A percentile compares a stretch with the other conserved stretches of the same genome.
phyloP scores from a whole-genome alignment of 2,797 vertebrate genomes.

The Danio kyathit region DNA sequence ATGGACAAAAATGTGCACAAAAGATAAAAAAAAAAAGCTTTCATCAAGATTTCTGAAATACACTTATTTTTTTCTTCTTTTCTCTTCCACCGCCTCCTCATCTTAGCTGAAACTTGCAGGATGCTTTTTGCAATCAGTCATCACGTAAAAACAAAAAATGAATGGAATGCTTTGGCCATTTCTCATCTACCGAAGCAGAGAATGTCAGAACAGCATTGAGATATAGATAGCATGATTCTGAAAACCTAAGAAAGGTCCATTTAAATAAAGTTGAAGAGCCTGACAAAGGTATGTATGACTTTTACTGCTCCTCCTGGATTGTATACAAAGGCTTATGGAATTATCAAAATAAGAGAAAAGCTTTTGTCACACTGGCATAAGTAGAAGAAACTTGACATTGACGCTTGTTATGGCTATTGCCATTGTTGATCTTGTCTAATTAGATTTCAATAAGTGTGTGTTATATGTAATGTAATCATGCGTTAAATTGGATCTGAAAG shows the following conservation, averaged over 20 bases:
- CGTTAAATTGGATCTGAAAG: too few species aligned
- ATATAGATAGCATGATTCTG: slow-evolving; percentile 47
- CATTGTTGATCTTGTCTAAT: not conserved
- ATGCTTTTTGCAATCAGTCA: slow-evolving; percentile 77
- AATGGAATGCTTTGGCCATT: slow-evolving; percentile 77
- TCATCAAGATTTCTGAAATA: slow-evolving; percentile 80
- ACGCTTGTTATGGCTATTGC: not conserved
- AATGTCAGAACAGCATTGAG: slow-evolving; percentile 42
- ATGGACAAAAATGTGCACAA: slow-evolving; percentile 79
- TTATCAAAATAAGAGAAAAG: not conserved
- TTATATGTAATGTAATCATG: too few species aligned
- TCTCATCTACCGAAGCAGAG: slow-evolving; percentile 59
- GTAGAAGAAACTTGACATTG: not conserved
- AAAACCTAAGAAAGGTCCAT: slow-evolving; percentile 34
- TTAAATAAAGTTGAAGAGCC: not conserved
- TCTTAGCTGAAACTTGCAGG: slow-evolving; percentile 76
- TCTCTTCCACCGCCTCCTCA: slow-evolving; percentile 69
- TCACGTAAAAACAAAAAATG: slow-evolving; percentile 73
- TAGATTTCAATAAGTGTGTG: too few species aligned
- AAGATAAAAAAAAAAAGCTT: slow-evolving; percentile 72
- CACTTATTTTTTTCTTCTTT: slow-evolving; percentile 68
- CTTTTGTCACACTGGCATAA: not conserved
- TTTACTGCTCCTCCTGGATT: slow-evolving; percentile 6
- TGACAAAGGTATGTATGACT: not conserved
- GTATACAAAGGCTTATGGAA: too few species aligned